phyloP scores from a whole-genome alignment of 2,797 vertebrate genomes.

The Poeciliopsis infans region DNA sequence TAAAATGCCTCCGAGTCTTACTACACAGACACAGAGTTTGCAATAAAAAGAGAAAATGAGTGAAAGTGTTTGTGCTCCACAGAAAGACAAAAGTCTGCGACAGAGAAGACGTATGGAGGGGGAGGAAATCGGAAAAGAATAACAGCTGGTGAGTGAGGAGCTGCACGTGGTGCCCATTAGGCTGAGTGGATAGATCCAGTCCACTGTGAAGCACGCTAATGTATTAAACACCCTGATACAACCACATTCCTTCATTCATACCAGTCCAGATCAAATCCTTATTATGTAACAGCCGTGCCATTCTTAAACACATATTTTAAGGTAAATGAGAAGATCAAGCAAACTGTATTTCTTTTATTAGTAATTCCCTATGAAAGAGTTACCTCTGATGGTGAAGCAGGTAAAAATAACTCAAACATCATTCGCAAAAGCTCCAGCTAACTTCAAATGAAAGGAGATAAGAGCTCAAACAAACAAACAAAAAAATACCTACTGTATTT shows the following conservation, averaged over 20 bases:
- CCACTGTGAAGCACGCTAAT: conserved; percentile 41
- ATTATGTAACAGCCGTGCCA: conserved; percentile 15
- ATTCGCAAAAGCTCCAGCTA: not conserved
- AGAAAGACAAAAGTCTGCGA: conserved; percentile 25
- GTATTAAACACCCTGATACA: conserved; percentile 43
- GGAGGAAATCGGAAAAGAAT: conserved; percentile 50
- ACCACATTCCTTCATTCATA: conserved; percentile 21
- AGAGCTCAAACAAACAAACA: not conserved
- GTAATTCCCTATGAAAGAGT: not conserved
- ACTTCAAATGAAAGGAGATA: not conserved
- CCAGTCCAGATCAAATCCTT: conserved; percentile 7
- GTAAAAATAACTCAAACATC: not conserved
- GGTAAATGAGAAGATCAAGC: no score
- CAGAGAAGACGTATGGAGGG: conserved; percentile 10
- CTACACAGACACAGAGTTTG: conserved; percentile 62
- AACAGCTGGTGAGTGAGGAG: conserved; percentile 70
- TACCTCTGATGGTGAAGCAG: not conserved
- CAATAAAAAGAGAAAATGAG: conserved; percentile 54
- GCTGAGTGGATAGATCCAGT: conserved; percentile 36
- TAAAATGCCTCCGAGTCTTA: conserved; percentile 66
- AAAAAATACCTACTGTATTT: not conserved
- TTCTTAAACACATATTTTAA: not conserved
- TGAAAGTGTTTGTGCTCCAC: conserved; percentile 36
- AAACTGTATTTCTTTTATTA: not conserved
- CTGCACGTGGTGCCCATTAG: conserved; percentile 65